A percentile compares a stretch with the other conserved stretches of the same genome.
phyloP scores from a whole-genome alignment of 2,113 vertebrate species.

The Perccottus glenii region DNA sequence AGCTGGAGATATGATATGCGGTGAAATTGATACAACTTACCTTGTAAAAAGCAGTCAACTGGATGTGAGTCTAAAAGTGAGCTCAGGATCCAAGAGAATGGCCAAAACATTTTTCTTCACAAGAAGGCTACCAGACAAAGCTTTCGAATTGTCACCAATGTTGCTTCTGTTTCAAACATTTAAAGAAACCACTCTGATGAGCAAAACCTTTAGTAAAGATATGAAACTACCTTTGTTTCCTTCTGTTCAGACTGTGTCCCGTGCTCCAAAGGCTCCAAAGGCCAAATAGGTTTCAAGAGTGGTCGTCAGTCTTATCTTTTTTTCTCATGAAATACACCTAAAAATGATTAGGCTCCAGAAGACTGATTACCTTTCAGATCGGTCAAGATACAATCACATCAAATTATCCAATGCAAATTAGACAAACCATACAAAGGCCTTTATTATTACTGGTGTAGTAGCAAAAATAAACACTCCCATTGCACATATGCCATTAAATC shows the following conservation, averaged over 20 bases:
- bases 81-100: slow-evolving; percentile 74
- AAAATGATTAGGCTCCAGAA: slow-evolving; percentile 13
- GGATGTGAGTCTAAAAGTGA: slow-evolving; percentile 61
- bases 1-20: background rate
- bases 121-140: slow-evolving; percentile 1
- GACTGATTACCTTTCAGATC: slow-evolving; percentile 6
- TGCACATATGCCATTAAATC: slow-evolving; percentile 14
- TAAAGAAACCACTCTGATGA: slow-evolving; percentile 1
- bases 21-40: slow-evolving; percentile 67
- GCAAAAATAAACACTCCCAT: background rate
- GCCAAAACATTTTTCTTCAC: slow-evolving; percentile 54
- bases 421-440: background rate
- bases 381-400: background rate
- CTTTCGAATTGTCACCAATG: slow-evolving; percentile 17
- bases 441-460: background rate
- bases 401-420: no score
- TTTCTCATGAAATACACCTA: slow-evolving; percentile 32
- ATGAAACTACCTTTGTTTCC: slow-evolving; percentile 3
- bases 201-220: slow-evolving; percentile 6
- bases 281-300: slow-evolving; percentile 37
- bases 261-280: slow-evolving; percentile 45
- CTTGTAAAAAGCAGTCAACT: slow-evolving; percentile 80
- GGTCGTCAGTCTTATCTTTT: slow-evolving; percentile 30
- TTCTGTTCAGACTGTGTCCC: background rate
- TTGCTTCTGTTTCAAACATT: background rate